Evolutionary conservation across 2,113 vertebrate genomes (phyloP).

Genomic region (Carlito syrichta): DNA sequence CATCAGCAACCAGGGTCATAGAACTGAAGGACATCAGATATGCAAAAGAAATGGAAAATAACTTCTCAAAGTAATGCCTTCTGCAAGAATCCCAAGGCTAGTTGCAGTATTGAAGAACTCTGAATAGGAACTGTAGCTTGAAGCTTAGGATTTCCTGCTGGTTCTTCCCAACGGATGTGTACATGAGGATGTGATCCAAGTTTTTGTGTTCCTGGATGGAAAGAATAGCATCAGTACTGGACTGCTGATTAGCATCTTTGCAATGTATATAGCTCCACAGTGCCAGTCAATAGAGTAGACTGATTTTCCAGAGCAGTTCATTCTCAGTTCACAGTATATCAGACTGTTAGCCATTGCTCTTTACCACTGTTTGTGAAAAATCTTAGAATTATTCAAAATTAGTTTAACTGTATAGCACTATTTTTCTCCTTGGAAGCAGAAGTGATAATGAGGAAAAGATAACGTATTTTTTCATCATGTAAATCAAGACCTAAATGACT

Average conservation of each 20-base stretch:
- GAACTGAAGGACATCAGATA: constrained; percentile 62
- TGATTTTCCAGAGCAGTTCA: background rate
- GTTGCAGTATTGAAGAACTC: background rate
- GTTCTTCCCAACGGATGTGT: background rate
- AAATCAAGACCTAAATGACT: background rate
- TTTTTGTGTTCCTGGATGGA: background rate
- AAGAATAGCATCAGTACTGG: background rate
- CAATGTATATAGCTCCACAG: background rate
- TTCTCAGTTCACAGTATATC: background rate
- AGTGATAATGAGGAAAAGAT: background rate
- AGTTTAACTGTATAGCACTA: background rate
- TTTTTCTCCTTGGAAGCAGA: constrained; percentile 15
- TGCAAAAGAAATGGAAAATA: constrained; percentile 59
- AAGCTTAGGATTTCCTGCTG: constrained; percentile 45
- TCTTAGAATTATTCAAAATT: background rate
- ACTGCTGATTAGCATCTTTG: background rate
- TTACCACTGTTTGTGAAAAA: background rate
- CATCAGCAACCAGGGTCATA: constrained; percentile 46
- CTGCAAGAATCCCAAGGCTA: constrained; percentile 27
- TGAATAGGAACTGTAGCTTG: background rate
- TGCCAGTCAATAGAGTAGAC: background rate
- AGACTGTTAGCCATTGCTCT: background rate
- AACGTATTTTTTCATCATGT: background rate
- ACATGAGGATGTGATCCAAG: background rate
- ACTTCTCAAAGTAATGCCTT: constrained; percentile 37